A percentile compares a stretch with the other conserved stretches of the same genome.
Conservation (phyloP, 2,888 invertebrate genomes). For the Tinea pellionella region DNA sequence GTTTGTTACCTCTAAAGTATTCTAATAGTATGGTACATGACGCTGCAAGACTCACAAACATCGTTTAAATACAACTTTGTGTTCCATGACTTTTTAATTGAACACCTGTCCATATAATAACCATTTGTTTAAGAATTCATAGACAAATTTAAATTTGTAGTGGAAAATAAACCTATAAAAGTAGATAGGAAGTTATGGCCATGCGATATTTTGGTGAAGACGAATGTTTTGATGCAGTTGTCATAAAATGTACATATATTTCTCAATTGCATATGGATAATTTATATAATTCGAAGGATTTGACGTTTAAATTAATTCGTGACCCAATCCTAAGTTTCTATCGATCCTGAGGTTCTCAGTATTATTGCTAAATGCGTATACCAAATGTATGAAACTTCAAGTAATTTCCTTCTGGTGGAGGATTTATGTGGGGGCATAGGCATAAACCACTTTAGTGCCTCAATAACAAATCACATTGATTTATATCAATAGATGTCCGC, state of each 20-base stretch:
- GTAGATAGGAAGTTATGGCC: neutral
- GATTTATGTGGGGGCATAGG: constrained; percentile 38
- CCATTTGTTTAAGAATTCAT: neutral
- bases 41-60: neutral
- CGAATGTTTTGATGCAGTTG: neutral
- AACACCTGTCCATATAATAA: constrained; percentile 5
- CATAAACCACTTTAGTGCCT: constrained; percentile 32
- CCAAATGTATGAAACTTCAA: constrained; percentile 23
- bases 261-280: neutral
- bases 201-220: neutral
- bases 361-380: constrained; percentile 6
- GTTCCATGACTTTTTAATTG: neutral
- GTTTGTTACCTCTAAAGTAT: constrained; percentile 25
- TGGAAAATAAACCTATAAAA: neutral
- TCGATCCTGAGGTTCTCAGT: neutral
- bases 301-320: constrained; percentile 21
- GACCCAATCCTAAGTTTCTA: constrained; percentile 12
- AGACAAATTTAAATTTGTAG: neutral
- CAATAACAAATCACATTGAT: constrained; percentile 44
- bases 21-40: constrained; percentile 20
- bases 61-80: neutral
- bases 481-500: constrained; percentile 22
- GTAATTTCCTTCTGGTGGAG: constrained; percentile 37
- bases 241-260: neutral
- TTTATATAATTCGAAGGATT: neutral